Percentiles rank a stretch among this genome's conserved stretches.
These are phyloP conservation scores for Dolichoris vasculosae DNA, from an alignment of 1,140 invertebrate genomes.

Conservation along the genomic window DNA sequence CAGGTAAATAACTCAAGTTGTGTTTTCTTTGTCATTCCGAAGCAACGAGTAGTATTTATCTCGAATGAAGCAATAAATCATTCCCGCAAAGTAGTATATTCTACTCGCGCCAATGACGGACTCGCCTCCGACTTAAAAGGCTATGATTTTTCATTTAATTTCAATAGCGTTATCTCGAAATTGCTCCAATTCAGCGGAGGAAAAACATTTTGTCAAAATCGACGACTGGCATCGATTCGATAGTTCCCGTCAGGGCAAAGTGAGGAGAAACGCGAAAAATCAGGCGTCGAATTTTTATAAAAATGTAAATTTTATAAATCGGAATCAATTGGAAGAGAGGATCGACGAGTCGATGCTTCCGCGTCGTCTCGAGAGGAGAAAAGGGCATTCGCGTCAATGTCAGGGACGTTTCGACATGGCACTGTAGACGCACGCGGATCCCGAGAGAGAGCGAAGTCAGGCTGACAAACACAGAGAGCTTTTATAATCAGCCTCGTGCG, in stretches of 20 bases:
- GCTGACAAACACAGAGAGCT: not conserved
- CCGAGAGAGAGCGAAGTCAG: not conserved
- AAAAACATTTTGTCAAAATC: not conserved
- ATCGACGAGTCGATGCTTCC: not conserved
- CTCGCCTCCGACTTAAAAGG: not conserved
- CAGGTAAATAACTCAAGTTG: not conserved
- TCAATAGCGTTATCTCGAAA: not conserved
- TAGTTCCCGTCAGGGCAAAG: not conserved
- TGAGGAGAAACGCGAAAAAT: not conserved
- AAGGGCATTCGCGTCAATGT: not conserved
- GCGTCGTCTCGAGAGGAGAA: not conserved
- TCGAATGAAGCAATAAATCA: constrained; percentile 4
- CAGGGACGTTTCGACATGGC: not conserved
- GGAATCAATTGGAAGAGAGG: too few species aligned
- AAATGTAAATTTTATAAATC: constrained; percentile 29
- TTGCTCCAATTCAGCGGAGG: not conserved
- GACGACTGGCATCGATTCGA: not conserved
- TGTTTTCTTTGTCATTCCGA: not conserved
- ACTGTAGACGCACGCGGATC: not conserved
- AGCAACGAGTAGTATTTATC: not conserved
- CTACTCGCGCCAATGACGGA: not conserved
- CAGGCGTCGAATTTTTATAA: not conserved
- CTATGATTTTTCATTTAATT: not conserved
- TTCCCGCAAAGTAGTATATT: not conserved
- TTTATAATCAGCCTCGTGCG: constrained; percentile 17